Evolutionary conservation across 2,113 vertebrate genomes (phyloP), one percentile per base, ranked within the genome.

Genomic region (Craseonycteris thonglongyai): DNA sequence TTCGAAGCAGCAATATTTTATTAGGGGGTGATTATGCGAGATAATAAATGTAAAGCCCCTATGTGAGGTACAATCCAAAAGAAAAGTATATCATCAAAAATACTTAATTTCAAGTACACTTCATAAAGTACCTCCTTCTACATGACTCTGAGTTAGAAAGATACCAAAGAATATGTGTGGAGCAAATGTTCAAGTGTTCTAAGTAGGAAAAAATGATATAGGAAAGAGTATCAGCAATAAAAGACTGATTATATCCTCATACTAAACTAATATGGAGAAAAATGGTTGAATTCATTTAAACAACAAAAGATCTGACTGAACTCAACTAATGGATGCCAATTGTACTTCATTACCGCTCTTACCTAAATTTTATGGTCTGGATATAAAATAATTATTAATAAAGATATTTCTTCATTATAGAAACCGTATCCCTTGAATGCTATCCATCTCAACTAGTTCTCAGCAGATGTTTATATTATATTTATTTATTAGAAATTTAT

Each of bases 181-280:
- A 90, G 42, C 40, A 97, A 98, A 97, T 88, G 78, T 92, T 96
- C 92, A 86, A 5, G 26, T 80, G 93, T 79, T 94, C 85, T 95
- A 88, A 97, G 91, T 92, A 95, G 88, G 92, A 96, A 63, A 97
- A 82, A 96, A 97, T 95, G 89, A 95, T 42, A 88, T 0, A 63
- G 68, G 76, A 93, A 84, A 86, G 28, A 58, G 3, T 7, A 80
- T 49, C 24, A 80, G 68, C n/a, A 71, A 94, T 40, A 58, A 92
- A 91, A 75, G 74, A 75, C 87, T 96, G 93, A 8, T 35, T 87
- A 18, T 81, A 15, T 49, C 30, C 16, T 45, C 9, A 45, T 7
- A 88, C 58, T n/a, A 85, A 79, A 91, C 0, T 63, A 47, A 45
- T 63, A 79, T 8, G 49, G 89, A 71, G 74, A 51, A 78, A 51